Percentiles rank a stretch among this genome's conserved stretches.
These are phyloP conservation scores for Hyposoter dolosus DNA, from an alignment of 2,888 invertebrate genomes.

Conservation along the genomic window DNA sequence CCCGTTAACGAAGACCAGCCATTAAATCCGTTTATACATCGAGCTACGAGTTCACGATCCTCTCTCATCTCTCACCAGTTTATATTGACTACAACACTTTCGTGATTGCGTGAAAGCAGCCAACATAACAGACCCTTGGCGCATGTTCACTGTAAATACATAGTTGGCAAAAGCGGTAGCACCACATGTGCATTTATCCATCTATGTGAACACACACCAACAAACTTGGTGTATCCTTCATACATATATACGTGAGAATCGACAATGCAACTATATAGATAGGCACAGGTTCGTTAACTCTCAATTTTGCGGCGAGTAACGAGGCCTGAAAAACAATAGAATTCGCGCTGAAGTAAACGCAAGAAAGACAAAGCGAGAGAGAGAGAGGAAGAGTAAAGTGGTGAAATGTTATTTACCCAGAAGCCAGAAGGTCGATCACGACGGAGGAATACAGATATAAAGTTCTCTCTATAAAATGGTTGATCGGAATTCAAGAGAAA, in stretches of 20 bases:
- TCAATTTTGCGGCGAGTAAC: slow-evolving; percentile 77
- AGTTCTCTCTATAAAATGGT: slow-evolving; percentile 5
- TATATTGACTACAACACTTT: slow-evolving; percentile 38
- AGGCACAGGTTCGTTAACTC: slow-evolving; percentile 79
- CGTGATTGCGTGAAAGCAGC: slow-evolving; percentile 65
- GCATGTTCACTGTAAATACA: slow-evolving; percentile 43
- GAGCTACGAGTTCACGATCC: slow-evolving; percentile 46
- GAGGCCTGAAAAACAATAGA: slow-evolving; percentile 59
- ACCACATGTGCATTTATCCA: neutral
- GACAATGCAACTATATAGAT: slow-evolving; percentile 16
- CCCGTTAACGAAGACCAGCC: slow-evolving; percentile 47
- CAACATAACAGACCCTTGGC: slow-evolving; percentile 24
- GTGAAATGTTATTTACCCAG: slow-evolving; percentile 45
- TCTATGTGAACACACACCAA: neutral
- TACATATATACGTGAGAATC: neutral
- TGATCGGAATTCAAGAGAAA: slow-evolving; percentile 6
- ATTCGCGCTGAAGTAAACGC: slow-evolving; percentile 25
- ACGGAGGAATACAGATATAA: slow-evolving; percentile 40
- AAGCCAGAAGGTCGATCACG: slow-evolving; percentile 44
- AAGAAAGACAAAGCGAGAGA: slow-evolving; percentile 47
- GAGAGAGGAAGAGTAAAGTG: slow-evolving; percentile 47
- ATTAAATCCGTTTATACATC: slow-evolving; percentile 61
- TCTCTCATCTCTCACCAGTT: slow-evolving; percentile 30
- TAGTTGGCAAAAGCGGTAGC: slow-evolving; percentile 34
- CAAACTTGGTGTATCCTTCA: neutral